Base-by-base conservation (phyloP, 2,888 invertebrate species). In the Heterodera filipjevi region DNA sequence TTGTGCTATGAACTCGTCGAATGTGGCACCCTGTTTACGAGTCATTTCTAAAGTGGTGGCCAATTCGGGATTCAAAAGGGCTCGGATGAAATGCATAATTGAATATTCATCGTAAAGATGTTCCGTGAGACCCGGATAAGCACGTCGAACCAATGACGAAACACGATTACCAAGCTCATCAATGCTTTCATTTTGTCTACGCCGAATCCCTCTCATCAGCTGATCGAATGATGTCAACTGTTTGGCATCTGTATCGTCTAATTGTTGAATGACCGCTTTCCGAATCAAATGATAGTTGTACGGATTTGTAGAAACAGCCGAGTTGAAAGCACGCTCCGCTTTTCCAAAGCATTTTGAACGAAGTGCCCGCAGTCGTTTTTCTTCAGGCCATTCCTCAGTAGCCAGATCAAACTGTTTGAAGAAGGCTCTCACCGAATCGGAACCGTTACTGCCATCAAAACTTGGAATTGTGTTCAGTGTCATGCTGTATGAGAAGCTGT, bases 291-390 rank as follows among this genome's bases (percentile, higher is more conserved):
- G 3, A n/a, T 35, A 72, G 5, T 32, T 30, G 39, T 72, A 72
- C 1, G 6, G 16, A 14, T 39, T n/a, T 39, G 44, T 22, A 6
- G 19, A 22, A 0, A 44, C 44, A 0, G 53, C 53, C 0, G 53
- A 16, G n/a, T 71, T 71, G 10, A 71, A 71, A 6, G 71, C 71
- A 10, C 71, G 27, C 8, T 71, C 71, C 5, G 71, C 71, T 71
- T 46, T 71, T 2, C 71, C 71, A 10, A 3, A 5, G 27, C 27
- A 30, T 12, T 71, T 71, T 0, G 71, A 71, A 0, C n/a, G 44
- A 12, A 71, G n/a, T 0, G 30, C 27, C 2, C n/a, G n/a, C 10
- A 71, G 8, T 1, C 30, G 27, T 30, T 30, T 71, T 6, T n/a
- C 8, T 30, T 30, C 30, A 8, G 71, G 30, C 71, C 71, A 71